A percentile compares a stretch with the other conserved stretches of the same genome.
These are phyloP conservation scores for Eulemur macaco DNA, from an alignment of 2,113 vertebrate genomes.

Conservation along the genomic window DNA sequence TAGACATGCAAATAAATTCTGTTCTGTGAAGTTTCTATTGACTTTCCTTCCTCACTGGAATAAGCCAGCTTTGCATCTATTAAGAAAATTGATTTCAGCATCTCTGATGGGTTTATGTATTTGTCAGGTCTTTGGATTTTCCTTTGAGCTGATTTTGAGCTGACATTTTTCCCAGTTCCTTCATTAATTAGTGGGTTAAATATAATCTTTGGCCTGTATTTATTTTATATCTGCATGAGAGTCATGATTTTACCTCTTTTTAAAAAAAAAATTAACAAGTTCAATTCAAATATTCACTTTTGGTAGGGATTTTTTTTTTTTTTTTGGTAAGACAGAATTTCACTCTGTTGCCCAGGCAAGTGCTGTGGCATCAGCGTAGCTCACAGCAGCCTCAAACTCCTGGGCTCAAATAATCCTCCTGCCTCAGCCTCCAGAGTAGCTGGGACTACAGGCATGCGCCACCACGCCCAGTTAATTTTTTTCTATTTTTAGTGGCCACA, in stretches of 20 bases:
- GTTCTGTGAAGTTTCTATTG: neutral
- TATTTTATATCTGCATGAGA: neutral
- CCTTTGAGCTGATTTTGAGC: neutral
- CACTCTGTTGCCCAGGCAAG: no score
- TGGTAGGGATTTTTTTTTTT: neutral
- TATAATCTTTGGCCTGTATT: neutral
- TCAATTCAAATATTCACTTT: neutral
- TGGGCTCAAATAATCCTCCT: no score
- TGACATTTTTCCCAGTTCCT: neutral
- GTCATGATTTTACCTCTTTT: constrained; percentile 9
- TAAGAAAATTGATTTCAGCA: neutral
- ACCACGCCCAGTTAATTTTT: no score
- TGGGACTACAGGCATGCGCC: no score
- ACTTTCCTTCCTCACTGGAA: neutral
- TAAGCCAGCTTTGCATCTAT: neutral
- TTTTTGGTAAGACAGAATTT: no score
- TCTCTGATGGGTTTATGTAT: neutral
- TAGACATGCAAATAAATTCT: neutral
- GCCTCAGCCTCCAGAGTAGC: no score
- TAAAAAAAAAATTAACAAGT: neutral
- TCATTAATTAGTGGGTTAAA: neutral
- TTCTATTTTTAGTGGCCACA: no score
- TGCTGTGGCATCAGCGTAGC: no score
- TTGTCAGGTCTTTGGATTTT: neutral
- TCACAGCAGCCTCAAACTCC: no score